Conservation (phyloP, 2,888 invertebrate genomes). For the Drosophila seclusa region DNA sequence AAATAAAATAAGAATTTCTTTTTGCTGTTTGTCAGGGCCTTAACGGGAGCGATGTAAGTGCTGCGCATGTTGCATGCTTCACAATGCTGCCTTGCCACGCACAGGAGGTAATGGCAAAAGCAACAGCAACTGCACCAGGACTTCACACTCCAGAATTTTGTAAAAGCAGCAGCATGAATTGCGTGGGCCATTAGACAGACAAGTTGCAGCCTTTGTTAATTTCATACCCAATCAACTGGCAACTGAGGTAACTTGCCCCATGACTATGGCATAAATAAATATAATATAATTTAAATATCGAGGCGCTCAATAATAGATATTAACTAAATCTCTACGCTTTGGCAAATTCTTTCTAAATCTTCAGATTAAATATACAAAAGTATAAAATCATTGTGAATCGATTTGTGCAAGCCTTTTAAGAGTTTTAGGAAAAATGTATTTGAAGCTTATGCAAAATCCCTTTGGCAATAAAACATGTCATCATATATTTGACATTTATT, state of each 20-base stretch:
- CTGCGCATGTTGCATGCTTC: slow-evolving; percentile 44
- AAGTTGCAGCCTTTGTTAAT: slow-evolving; percentile 17
- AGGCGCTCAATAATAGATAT: not conserved
- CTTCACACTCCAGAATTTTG: not conserved
- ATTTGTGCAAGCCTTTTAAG: not conserved
- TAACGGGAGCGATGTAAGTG: slow-evolving; percentile 29
- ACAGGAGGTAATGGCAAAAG: slow-evolving; percentile 10
- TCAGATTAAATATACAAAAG: not conserved
- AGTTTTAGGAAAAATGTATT: not conserved
- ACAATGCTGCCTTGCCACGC: slow-evolving; percentile 47
- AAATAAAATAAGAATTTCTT: slow-evolving; percentile 73
- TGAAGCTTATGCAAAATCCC: not conserved
- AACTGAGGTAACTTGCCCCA: slow-evolving; percentile 2
- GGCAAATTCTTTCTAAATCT: not conserved
- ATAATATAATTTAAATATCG: not conserved
- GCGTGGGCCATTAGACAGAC: slow-evolving; percentile 34
- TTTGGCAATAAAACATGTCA: not conserved
- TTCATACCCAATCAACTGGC: slow-evolving; percentile 7
- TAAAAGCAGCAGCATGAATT: slow-evolving; percentile 21
- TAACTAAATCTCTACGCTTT: not conserved
- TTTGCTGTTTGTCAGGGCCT: slow-evolving; percentile 62
- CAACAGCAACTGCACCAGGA: not conserved
- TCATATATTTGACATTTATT: slow-evolving; percentile 2
- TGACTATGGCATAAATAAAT: not conserved
- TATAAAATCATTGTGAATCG: not conserved